phyloP scores from a whole-genome alignment of 2,113 vertebrate species.

The Malurus alboscapulatus region DNA sequence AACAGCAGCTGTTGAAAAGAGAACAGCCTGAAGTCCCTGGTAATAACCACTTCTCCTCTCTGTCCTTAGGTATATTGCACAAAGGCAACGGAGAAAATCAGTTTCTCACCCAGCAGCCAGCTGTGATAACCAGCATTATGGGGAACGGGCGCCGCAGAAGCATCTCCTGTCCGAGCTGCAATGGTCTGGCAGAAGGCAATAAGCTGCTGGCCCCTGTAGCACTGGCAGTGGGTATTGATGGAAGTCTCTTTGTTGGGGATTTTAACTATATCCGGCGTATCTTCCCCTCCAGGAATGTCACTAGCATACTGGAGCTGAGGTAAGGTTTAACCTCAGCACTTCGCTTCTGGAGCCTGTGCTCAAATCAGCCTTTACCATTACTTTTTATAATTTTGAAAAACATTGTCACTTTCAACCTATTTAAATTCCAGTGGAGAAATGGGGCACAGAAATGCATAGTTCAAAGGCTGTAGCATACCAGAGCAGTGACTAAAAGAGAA shows the following conservation, averaged over 20 bases:
- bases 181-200: conserved; percentile 96
- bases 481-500: background rate
- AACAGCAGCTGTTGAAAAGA: background rate
- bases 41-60: conserved; percentile 15
- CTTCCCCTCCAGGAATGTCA: conserved; percentile 95
- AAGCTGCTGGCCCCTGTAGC: conserved; percentile 97
- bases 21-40: background rate
- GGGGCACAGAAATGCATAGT: conserved; percentile 66
- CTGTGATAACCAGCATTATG: conserved; percentile 96
- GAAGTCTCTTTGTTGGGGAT: conserved; percentile 96
- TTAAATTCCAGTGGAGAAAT: conserved; percentile 67
- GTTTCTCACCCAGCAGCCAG: conserved; percentile 94
- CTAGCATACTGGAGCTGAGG: conserved; percentile 95
- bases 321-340: conserved; percentile 61
- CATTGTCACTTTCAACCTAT: conserved; percentile 56
- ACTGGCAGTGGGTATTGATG: conserved; percentile 92
- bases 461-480: conserved; percentile 10
- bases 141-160: conserved; percentile 94
- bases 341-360: conserved; percentile 47
- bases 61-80: conserved; percentile 88
- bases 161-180: conserved; percentile 98
- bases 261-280: conserved; percentile 97
- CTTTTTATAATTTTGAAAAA: conserved; percentile 62
- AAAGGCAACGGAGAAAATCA: conserved; percentile 97
- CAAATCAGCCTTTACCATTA: conserved; percentile 60